Conservation (phyloP, 2,888 invertebrate genomes). For the Beris morrisii region DNA sequence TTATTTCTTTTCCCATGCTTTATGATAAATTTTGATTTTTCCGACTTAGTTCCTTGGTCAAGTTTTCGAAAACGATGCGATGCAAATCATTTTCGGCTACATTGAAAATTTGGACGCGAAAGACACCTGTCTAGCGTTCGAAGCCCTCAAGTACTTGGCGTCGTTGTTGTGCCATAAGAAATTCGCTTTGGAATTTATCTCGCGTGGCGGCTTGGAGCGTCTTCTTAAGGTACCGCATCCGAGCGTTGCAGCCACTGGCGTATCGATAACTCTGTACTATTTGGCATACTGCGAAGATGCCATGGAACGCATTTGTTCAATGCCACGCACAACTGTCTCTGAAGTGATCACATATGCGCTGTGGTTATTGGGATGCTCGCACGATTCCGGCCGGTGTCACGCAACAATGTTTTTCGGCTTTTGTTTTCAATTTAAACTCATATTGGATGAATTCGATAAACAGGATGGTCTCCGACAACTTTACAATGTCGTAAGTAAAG, state of each 20-base stretch:
- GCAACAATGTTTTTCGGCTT: constrained; percentile 98
- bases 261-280: constrained; percentile 94
- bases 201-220: constrained; percentile 81
- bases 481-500: constrained; percentile 72
- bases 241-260: constrained; percentile 94
- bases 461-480: constrained; percentile 90
- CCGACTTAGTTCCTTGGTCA: constrained; percentile 72
- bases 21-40: not conserved
- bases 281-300: constrained; percentile 96
- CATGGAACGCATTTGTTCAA: constrained; percentile 91
- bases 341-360: constrained; percentile 86
- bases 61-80: constrained; percentile 90
- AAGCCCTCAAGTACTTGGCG: constrained; percentile 92
- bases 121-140: constrained; percentile 93
- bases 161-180: constrained; percentile 96
- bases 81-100: constrained; percentile 87
- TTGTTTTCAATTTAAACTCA: constrained; percentile 89
- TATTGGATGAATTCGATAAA: constrained; percentile 91
- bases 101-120: constrained; percentile 84
- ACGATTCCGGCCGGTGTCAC: constrained; percentile 96
- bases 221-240: constrained; percentile 89
- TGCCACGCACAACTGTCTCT: constrained; percentile 75
- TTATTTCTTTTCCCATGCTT: not conserved
- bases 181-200: constrained; percentile 94
- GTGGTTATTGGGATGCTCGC: constrained; percentile 94